A percentile compares a stretch with the other conserved stretches of the same genome.
Evolutionary conservation across 2,113 vertebrate species (phyloP).

Genomic region (Alligator sinensis): DNA sequence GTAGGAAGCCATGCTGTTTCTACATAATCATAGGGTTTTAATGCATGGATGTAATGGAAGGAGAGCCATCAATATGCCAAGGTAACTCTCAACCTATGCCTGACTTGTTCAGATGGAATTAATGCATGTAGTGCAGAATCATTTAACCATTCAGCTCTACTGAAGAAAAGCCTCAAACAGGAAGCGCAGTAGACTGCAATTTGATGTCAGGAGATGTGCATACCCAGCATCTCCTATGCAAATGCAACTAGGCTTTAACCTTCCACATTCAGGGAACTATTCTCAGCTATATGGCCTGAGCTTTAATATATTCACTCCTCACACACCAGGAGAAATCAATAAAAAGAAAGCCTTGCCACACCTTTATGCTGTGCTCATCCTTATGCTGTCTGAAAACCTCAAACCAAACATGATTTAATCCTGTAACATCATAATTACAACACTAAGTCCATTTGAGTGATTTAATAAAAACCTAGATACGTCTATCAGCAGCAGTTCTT

Average conservation of each 20-base stretch:
- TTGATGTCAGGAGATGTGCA: neutral
- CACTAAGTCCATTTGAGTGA: no score
- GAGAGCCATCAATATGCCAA: neutral
- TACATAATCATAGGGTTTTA: neutral
- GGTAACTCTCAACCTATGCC: neutral
- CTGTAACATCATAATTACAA: no score
- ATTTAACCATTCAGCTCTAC: neutral
- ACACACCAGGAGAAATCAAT: no score
- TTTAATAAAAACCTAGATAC: no score
- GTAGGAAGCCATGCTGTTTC: neutral
- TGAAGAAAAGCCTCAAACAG: neutral
- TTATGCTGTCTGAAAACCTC: no score
- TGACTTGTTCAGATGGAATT: neutral
- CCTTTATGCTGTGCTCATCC: no score
- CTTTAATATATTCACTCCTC: no score
- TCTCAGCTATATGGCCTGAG: no score
- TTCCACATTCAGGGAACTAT: no score
- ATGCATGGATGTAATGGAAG: neutral
- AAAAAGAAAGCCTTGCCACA: no score
- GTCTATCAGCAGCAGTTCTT: no score
- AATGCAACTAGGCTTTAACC: neutral
- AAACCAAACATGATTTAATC: no score
- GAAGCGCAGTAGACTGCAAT: neutral
- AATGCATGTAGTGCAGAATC: neutral
- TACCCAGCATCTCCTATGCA: neutral